Evolutionary conservation across 2,888 invertebrate genomes (phyloP).

Genomic region (Leucoptera coffeella): DNA sequence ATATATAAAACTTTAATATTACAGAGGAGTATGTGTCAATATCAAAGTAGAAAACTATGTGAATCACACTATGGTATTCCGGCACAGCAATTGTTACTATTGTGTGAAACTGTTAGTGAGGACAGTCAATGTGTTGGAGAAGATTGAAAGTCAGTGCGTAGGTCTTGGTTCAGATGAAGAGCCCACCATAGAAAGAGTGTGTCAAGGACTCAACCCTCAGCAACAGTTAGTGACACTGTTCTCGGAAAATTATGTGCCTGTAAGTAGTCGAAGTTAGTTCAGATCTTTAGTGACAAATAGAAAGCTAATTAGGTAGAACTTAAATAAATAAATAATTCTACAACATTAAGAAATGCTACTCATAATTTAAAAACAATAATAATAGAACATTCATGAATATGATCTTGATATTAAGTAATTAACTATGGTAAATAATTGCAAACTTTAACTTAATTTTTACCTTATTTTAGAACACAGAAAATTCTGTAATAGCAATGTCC

Average conservation of each 20-base stretch:
- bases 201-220: constrained; percentile 65
- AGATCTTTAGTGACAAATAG: no score
- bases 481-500: no score
- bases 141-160: constrained; percentile 80
- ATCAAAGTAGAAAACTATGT: constrained; percentile 68
- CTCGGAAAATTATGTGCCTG: constrained; percentile 82
- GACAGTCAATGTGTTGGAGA: constrained; percentile 84
- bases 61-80: constrained; percentile 82
- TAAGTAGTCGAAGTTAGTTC: constrained; percentile 24
- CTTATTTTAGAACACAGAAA: no score
- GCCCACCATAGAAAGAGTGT: constrained; percentile 72
- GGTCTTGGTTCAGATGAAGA: constrained; percentile 57
- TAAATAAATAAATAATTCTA: no score
- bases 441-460: no score
- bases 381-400: no score
- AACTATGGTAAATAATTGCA: no score
- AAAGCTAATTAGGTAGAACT: no score
- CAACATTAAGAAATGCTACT: no score
- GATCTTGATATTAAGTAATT: no score
- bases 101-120: constrained; percentile 81
- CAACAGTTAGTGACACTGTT: constrained; percentile 81
- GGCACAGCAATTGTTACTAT: constrained; percentile 65
- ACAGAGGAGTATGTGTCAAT: constrained; percentile 64
- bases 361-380: no score
- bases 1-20: no score